Base-by-base conservation (phyloP, 2,888 invertebrate species). In the Chirona hameri region DNA sequence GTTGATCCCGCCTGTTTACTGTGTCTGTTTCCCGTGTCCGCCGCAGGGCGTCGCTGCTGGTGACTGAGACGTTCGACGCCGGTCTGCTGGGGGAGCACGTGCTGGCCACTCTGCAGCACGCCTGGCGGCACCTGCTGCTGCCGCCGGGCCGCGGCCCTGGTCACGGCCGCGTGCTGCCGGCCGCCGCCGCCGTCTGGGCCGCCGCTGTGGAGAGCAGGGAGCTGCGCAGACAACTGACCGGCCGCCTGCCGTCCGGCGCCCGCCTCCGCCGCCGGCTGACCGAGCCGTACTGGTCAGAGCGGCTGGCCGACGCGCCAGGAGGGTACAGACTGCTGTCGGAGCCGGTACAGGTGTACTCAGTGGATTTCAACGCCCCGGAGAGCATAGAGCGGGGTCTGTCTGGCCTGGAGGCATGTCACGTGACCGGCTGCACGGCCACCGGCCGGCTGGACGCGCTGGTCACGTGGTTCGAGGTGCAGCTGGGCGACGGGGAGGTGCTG, bases 31-130 rank as follows among this genome's bases (percentile, higher is more conserved):
- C 84, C 84, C 81, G 85, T 86, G 84, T 27, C 57, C 83, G 46
- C 83, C 85, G 69, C 85, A 89, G 89, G 86, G 90, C 91, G 31
- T 90, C 92, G 82, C 87, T 94, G 79, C 87, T 95, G 82, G 90
- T 95, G 0, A 94, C 93, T 4, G 95, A 95, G 88, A 91, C 92
- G 84, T 93, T 95, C 89, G 95, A 95, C 89, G 92, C 93, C 81
- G 94, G 93, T 0, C 87, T 95, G 48, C 92, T 95, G 87, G 95
- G 95, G 1, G 95, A 95, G 88, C 90, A 91, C 86, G 90, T 93
- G 60, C 87, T 95, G 79, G 89, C 91, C 85, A 91, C 92, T 29
- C 87, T 94, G 76, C 88, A 90, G 76, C 93, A 94, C 88, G 94
- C 94, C 12, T 92, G 92, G 91, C 88, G 91, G 83, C 87, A 91